phyloP scores from a whole-genome alignment of 1,140 invertebrate genomes.

The Saxidomus purpurata region DNA sequence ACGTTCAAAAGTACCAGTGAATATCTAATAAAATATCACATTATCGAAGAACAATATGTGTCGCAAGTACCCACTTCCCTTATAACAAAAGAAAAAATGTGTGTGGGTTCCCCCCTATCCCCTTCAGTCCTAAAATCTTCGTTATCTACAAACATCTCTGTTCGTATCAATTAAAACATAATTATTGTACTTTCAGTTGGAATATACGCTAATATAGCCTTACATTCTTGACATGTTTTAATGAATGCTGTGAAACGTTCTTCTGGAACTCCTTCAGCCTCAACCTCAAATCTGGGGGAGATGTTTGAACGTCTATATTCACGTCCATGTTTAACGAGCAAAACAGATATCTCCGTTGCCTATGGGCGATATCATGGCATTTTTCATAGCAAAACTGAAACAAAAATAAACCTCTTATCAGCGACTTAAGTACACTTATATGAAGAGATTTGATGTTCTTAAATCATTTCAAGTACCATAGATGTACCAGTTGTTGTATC shows the following conservation, averaged over 20 bases:
- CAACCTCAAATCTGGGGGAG: background rate
- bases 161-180: no score
- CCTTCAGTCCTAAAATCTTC: no score
- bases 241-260: background rate
- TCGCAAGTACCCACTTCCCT: no score
- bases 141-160: no score
- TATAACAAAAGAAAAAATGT: no score
- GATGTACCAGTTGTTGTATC: background rate
- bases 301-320: background rate
- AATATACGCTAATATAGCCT: no score
- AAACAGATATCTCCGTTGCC: background rate
- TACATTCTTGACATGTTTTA: background rate
- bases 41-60: no score
- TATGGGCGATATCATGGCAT: background rate
- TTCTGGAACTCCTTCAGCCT: slow-evolving; percentile 15
- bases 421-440: background rate
- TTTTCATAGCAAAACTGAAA: slow-evolving; percentile 15
- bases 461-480: background rate
- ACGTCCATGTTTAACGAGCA: background rate
- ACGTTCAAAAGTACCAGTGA: no score
- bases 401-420: background rate
- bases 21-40: no score
- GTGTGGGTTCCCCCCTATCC: no score
- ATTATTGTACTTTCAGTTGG: no score
- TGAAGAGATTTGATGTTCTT: background rate